A percentile compares a stretch with the other conserved stretches of the same genome.
phyloP scores from a whole-genome alignment of 2,888 invertebrate genomes.

The Neria commutata region DNA sequence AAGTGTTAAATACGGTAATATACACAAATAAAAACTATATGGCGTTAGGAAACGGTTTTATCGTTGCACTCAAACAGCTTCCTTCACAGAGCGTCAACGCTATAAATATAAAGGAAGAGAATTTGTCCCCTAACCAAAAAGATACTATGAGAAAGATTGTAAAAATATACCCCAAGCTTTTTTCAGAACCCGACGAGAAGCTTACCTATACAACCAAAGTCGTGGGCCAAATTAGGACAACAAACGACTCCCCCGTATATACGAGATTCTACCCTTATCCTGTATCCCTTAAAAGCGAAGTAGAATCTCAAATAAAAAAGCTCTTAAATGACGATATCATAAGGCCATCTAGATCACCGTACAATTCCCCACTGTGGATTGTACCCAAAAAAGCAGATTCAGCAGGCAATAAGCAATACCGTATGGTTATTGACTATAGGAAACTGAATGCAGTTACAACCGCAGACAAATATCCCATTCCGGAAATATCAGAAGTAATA shows the following conservation, averaged over 20 bases:
- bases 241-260: conserved; percentile 10
- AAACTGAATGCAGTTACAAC: not conserved
- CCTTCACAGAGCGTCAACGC: not conserved
- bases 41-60: not conserved
- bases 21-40: not conserved
- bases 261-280: conserved; percentile 10
- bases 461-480: not conserved
- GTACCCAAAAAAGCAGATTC: too few relatives aligned
- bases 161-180: not conserved
- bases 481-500: not conserved
- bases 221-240: conserved; percentile 15
- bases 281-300: not conserved
- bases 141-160: conserved; percentile 7
- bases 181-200: conserved; percentile 17
- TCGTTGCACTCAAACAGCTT: not conserved
- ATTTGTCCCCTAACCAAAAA: conserved; percentile 15
- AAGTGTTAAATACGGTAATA: not conserved
- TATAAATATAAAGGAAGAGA: not conserved
- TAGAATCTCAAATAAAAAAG: conserved; percentile 1
- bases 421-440: too few relatives aligned
- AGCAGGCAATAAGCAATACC: not conserved
- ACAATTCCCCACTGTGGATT: too few relatives aligned
- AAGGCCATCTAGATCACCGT: too few relatives aligned
- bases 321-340: not conserved
- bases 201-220: conserved; percentile 3